A percentile compares a stretch with the other conserved stretches of the same genome.
phyloP scores from a whole-genome alignment of 2,888 invertebrate species.

The Quadroppia sp. region DNA sequence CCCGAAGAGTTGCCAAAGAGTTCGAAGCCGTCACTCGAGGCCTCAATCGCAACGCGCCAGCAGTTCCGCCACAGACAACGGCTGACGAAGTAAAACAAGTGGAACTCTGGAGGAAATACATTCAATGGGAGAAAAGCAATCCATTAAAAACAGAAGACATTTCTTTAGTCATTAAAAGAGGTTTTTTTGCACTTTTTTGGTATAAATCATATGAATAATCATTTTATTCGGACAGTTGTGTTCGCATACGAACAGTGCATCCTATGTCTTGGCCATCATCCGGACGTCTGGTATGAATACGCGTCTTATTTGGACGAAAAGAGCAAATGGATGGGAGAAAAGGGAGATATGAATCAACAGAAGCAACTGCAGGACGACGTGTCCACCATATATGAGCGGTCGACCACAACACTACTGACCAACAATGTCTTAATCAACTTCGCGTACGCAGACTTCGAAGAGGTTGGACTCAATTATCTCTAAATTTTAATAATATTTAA shows the following conservation, averaged over 20 bases:
- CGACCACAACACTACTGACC: slow-evolving; percentile 79
- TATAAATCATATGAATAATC: background rate
- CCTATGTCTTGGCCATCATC: slow-evolving; percentile 92
- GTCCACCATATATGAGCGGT: slow-evolving; percentile 88
- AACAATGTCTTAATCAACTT: slow-evolving; percentile 92
- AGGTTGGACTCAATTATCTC: slow-evolving; percentile 58
- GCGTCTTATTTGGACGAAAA: slow-evolving; percentile 94
- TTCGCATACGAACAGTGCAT: slow-evolving; percentile 98
- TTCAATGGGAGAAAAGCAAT: slow-evolving; percentile 94
- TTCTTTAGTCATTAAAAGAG: slow-evolving; percentile 76
- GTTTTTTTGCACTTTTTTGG: slow-evolving; percentile 50
- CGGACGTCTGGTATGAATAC: slow-evolving; percentile 98
- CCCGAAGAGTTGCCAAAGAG: slow-evolving; percentile 90
- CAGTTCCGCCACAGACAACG: slow-evolving; percentile 76
- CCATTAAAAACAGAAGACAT: slow-evolving; percentile 95
- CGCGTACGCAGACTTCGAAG: slow-evolving; percentile 98
- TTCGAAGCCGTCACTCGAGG: slow-evolving; percentile 91
- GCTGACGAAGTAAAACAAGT: slow-evolving; percentile 58
- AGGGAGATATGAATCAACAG: slow-evolving; percentile 89
- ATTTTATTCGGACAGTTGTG: slow-evolving; percentile 63
- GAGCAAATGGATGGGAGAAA: slow-evolving; percentile 85
- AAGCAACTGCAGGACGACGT: slow-evolving; percentile 92
- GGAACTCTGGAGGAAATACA: slow-evolving; percentile 98
- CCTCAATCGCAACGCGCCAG: slow-evolving; percentile 88
- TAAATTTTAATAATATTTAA: background rate